Evolutionary conservation across 2,888 invertebrate genomes (phyloP).

Genomic region (Linnaemya vulpina): DNA sequence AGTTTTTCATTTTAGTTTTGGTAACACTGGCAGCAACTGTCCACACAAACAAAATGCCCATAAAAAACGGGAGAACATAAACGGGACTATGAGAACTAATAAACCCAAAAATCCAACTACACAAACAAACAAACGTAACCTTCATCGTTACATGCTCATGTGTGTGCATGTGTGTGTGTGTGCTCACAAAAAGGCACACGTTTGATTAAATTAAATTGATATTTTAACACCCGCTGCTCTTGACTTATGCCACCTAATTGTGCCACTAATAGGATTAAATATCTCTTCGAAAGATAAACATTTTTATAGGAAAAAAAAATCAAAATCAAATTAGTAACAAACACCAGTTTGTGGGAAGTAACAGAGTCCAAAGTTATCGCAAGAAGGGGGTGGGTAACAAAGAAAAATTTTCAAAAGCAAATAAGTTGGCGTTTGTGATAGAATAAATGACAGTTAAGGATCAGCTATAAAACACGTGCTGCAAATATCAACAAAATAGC

Average conservation of each 20-base stretch:
- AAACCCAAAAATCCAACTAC: background rate
- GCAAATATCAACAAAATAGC: constrained; percentile 42
- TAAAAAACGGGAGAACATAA: background rate
- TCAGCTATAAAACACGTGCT: constrained; percentile 50
- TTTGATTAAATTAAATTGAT: constrained; percentile 66
- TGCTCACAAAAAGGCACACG: constrained; percentile 59
- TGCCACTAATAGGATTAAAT: constrained; percentile 79
- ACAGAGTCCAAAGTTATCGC: background rate
- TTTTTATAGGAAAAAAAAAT: constrained; percentile 74
- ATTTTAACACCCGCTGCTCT: constrained; percentile 73
- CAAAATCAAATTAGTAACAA: constrained; percentile 79
- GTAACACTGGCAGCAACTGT: background rate
- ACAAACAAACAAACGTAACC: background rate
- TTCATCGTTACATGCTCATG: too few relatives aligned
- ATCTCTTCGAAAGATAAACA: constrained; percentile 67
- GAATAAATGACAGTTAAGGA: constrained; percentile 41
- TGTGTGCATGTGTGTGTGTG: background rate
- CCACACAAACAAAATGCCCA: too few relatives aligned
- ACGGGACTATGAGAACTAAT: background rate
- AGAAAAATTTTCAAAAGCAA: background rate
- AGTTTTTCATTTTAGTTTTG: background rate
- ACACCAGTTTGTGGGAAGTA: constrained; percentile 49
- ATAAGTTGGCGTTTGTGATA: background rate
- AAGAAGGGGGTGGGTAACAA: constrained; percentile 23
- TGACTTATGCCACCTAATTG: constrained; percentile 74